These are phyloP conservation scores for Pteronotus mesoamericanus DNA, from an alignment of 2,797 vertebrate species.

Conservation along the genomic window DNA sequence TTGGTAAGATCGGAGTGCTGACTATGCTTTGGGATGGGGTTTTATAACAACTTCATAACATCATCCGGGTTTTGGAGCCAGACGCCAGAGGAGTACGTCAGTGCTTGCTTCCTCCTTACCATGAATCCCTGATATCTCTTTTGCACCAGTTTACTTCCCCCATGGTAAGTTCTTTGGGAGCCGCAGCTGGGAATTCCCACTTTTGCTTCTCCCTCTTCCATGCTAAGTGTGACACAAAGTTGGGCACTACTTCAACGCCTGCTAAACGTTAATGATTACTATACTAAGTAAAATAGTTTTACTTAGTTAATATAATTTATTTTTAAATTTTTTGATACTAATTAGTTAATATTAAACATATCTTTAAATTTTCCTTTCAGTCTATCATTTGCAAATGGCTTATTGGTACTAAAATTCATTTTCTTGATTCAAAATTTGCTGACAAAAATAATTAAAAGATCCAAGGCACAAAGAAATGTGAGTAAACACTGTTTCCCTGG, in stretches of 20 bases:
- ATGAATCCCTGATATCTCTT: not conserved
- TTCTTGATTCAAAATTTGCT: conserved; percentile 37
- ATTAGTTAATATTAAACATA: not conserved
- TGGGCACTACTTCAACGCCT: not conserved
- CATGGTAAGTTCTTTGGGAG: not conserved
- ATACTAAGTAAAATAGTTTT: not conserved
- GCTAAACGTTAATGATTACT: not conserved
- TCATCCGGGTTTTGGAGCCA: not conserved
- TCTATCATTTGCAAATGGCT: not conserved
- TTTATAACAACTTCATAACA: not conserved
- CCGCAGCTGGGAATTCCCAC: not conserved
- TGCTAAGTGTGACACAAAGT: not conserved
- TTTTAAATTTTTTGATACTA: not conserved
- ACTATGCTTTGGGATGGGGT: not conserved
- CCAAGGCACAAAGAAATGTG: not conserved
- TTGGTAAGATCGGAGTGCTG: not conserved
- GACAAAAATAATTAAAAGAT: not conserved
- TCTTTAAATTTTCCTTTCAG: not conserved
- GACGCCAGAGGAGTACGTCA: not conserved
- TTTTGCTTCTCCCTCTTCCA: not conserved
- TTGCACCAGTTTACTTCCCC: not conserved
- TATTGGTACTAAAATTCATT: not conserved
- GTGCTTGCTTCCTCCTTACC: not conserved
- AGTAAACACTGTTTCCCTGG: not conserved
- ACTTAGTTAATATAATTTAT: not conserved